Percentiles rank a stretch among this genome's conserved stretches.
Evolutionary conservation across 2,113 vertebrate species (phyloP).

Genomic region (Casuarius casuarius): DNA sequence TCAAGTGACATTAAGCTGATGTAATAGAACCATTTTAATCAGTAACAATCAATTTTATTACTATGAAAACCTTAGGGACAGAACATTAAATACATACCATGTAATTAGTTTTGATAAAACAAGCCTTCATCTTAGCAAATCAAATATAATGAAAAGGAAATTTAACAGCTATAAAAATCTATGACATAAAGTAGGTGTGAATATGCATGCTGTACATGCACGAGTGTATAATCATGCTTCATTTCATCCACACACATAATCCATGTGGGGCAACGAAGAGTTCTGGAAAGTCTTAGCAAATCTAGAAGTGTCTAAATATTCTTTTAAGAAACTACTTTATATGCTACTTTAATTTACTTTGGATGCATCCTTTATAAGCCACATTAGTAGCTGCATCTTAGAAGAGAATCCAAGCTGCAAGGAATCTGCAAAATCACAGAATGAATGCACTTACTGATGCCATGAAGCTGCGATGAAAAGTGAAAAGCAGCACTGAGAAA

Average conservation of each 20-base stretch:
- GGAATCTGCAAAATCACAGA: neutral
- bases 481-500: neutral
- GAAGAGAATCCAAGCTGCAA: neutral
- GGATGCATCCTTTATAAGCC: neutral
- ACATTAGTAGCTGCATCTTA: neutral
- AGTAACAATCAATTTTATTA: slow-evolving; percentile 73
- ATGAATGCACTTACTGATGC: slow-evolving; percentile 6
- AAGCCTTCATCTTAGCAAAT: slow-evolving; percentile 67
- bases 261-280: neutral
- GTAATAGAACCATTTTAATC: slow-evolving; percentile 71
- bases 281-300: slow-evolving; percentile 4
- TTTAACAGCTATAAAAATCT: slow-evolving; percentile 57
- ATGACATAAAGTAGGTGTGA: slow-evolving; percentile 20
- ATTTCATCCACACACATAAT: neutral
- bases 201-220: neutral
- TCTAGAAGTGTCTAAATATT: neutral
- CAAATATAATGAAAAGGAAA: slow-evolving; percentile 72
- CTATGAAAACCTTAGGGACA: slow-evolving; percentile 69
- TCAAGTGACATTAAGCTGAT: slow-evolving; percentile 68
- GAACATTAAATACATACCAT: slow-evolving; percentile 67
- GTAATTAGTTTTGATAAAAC: slow-evolving; percentile 74
- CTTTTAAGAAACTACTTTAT: neutral
- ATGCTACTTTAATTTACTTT: neutral
- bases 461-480: slow-evolving; percentile 10
- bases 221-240: neutral